A percentile compares a stretch with the other conserved stretches of the same genome.
phyloP scores from a whole-genome alignment of 2,888 invertebrate genomes.

The Cephus runcator region DNA sequence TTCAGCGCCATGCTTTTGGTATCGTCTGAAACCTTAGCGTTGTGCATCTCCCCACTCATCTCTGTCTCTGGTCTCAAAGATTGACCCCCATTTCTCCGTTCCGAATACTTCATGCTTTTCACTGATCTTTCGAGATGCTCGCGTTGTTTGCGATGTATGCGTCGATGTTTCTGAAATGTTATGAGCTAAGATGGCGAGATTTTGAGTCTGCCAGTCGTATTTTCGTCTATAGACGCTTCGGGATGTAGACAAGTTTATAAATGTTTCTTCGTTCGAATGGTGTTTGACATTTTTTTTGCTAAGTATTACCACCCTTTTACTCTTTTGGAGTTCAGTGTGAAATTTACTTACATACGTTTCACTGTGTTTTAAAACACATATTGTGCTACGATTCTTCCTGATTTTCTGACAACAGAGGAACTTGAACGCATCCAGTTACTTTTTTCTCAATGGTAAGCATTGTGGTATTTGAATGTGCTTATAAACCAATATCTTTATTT shows the following conservation, averaged over 20 bases:
- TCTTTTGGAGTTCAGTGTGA: neutral
- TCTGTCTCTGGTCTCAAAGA: neutral
- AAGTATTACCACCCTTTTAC: neutral
- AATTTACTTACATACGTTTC: neutral
- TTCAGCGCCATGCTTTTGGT: too few species aligned
- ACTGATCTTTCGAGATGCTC: slow-evolving; percentile 4
- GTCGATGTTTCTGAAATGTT: neutral
- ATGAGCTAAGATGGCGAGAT: slow-evolving; percentile 27
- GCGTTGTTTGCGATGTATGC: neutral
- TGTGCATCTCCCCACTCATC: too few species aligned
- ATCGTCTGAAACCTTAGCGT: too few species aligned
- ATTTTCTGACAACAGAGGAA: neutral
- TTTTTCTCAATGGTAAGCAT: neutral
- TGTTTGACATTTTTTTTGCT: neutral
- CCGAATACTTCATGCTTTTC: neutral
- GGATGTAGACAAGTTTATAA: neutral
- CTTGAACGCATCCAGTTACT: neutral
- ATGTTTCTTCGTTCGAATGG: neutral
- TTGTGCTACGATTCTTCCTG: neutral
- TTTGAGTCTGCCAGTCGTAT: slow-evolving; percentile 13
- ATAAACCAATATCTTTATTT: neutral
- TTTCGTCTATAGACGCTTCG: neutral
- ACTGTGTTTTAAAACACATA: neutral
- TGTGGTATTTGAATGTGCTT: neutral
- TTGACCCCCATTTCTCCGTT: neutral